A percentile compares a stretch with the other conserved stretches of the same genome.
These are phyloP conservation scores for Eulemur mongoz DNA, from an alignment of 2,797 vertebrate species.

Conservation along the genomic window DNA sequence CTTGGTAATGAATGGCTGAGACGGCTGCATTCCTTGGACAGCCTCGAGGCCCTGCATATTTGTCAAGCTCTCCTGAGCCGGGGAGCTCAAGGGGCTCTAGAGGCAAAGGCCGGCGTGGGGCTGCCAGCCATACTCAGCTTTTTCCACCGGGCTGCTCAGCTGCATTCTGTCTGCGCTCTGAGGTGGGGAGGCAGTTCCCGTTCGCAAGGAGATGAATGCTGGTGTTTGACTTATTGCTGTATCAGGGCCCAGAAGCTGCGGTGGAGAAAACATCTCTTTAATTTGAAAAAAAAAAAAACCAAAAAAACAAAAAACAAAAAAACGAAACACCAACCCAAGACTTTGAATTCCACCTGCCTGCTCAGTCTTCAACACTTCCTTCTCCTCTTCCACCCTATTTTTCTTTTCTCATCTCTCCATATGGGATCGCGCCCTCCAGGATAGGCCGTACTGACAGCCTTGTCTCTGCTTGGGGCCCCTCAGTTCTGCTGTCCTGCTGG, in stretches of 20 bases:
- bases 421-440: background rate
- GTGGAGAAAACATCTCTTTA: conserved; percentile 61
- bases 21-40: conserved; percentile 73
- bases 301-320: background rate
- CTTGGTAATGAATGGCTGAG: conserved; percentile 61
- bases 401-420: conserved; percentile 11
- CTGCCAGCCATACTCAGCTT: conserved; percentile 56
- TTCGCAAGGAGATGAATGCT: conserved; percentile 63
- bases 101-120: conserved; percentile 29
- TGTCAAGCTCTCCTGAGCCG: conserved; percentile 43
- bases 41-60: conserved; percentile 61
- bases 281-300: conserved; percentile 30
- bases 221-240: conserved; percentile 61
- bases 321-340: background rate
- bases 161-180: conserved; percentile 55
- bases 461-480: background rate
- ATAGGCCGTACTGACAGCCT: background rate
- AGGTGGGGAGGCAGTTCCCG: conserved; percentile 29
- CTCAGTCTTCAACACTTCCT: background rate
- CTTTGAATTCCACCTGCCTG: conserved; percentile 72
- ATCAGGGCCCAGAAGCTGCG: conserved; percentile 55
- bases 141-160: conserved; percentile 61
- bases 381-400: conserved; percentile 19
- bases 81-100: conserved; percentile 49
- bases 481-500: background rate